These are phyloP conservation scores for Albula goreensis DNA, from an alignment of 2,113 vertebrate species.

Conservation along the genomic window DNA sequence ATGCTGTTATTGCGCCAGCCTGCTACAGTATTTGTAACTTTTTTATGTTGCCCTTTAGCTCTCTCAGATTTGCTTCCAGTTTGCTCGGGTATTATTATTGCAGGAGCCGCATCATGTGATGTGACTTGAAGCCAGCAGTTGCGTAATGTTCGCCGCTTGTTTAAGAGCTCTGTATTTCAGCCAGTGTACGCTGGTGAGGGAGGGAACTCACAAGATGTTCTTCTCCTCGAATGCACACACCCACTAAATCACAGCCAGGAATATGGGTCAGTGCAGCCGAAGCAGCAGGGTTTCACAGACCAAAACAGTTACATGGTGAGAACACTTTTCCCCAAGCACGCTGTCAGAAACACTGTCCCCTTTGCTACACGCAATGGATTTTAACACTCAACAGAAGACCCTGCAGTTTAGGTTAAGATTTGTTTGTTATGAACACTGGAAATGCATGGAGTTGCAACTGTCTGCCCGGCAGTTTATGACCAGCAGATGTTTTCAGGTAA, in stretches of 20 bases:
- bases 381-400: no score
- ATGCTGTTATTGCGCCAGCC: background rate
- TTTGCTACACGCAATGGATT: no score
- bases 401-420: no score
- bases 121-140: background rate
- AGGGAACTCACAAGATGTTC: slow-evolving; percentile 24
- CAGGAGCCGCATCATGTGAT: slow-evolving; percentile 23
- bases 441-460: no score
- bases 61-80: background rate
- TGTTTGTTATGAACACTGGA: no score
- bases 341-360: no score
- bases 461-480: no score
- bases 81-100: slow-evolving; percentile 14
- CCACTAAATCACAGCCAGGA: background rate
- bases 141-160: slow-evolving; percentile 21
- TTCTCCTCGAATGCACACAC: background rate
- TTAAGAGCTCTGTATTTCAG: slow-evolving; percentile 20
- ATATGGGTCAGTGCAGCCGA: slow-evolving; percentile 11
- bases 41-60: no score
- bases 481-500: no score
- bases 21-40: background rate
- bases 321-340: no score
- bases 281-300: background rate
- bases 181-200: slow-evolving; percentile 10
- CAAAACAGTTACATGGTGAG: background rate